Percentiles rank a stretch among this genome's conserved stretches.
Conservation (phyloP, 1,140 invertebrate genomes). For the Scaptomyza hsui region DNA sequence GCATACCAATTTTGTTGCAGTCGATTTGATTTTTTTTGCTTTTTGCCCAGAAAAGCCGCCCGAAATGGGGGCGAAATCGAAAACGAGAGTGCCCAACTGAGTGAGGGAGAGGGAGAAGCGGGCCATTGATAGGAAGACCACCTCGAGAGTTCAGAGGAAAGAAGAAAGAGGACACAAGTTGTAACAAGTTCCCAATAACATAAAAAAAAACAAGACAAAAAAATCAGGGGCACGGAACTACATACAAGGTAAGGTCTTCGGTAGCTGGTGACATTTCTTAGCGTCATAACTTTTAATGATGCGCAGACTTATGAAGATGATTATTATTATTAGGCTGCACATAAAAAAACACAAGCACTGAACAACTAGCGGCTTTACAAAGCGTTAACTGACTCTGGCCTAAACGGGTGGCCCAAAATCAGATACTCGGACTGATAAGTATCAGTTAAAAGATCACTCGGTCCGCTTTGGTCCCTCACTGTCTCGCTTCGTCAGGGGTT, state of each 20-base stretch:
- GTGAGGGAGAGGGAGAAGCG: neutral
- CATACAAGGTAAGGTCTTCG: slow-evolving; percentile 8
- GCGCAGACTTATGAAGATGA: slow-evolving; percentile 50
- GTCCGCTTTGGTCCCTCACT: slow-evolving; percentile 13
- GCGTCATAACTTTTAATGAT: slow-evolving; percentile 50
- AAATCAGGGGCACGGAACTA: no score
- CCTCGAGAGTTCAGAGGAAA: slow-evolving; percentile 6
- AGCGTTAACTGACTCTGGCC: neutral
- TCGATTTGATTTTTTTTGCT: slow-evolving; percentile 37
- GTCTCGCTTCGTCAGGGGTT: no score
- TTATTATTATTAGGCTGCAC: neutral
- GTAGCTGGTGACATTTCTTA: slow-evolving; percentile 14
- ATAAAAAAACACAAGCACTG: slow-evolving; percentile 22
- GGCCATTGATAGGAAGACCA: neutral
- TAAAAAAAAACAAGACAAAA: slow-evolving; percentile 2
- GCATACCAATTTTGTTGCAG: slow-evolving; percentile 73
- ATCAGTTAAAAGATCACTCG: slow-evolving; percentile 25
- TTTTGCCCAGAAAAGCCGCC: neutral
- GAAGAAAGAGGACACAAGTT: slow-evolving; percentile 7
- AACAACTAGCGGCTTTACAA: slow-evolving; percentile 22
- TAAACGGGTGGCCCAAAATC: slow-evolving; percentile 45
- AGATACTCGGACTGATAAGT: slow-evolving; percentile 1
- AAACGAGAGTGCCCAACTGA: slow-evolving; percentile 46
- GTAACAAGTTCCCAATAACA: slow-evolving; percentile 42
- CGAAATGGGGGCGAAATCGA: slow-evolving; percentile 46